Evolutionary conservation across 2,888 invertebrate genomes (phyloP), one percentile per base, ranked within the genome.

Genomic region (Macrosiphum euphorbiae): DNA sequence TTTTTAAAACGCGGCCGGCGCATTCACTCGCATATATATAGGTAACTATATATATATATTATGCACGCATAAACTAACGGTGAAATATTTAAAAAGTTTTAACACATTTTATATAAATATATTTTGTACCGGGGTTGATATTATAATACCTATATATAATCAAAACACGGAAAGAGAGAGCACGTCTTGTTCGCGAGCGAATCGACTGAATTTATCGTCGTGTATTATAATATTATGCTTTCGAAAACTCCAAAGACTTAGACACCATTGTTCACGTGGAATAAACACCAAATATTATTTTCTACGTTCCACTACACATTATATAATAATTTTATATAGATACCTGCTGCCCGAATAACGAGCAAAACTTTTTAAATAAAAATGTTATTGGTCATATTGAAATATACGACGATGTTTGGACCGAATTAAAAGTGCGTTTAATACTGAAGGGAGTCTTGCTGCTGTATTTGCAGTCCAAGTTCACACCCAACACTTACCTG

Each of bases 61-160:
- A 35, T 78, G n/a, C 20, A 20, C 20, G n/a, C 28, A 78, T 78
- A 78, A 35, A 78, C 20, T 78, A 78, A 78, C 35, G 35, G 20
- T 78, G 35, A 78, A 78, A 58, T 58, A 89, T 58, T 89, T 58
- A 28, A 58, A 58, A 58, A 89, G 58, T 89, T 89, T 61, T 58
- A 58, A 44, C 24, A 44, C 88, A 28, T 89, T 89, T 61, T 58
- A 89, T 58, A 44, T 1, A 44, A 58, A 35, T 50, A 50, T 50
- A 28, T 67, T 5, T n/a, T 16, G 7, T 78, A 67, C 16, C 67
- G 16, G 35, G 35, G 78, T 78, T 78, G 35, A 35, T 35, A 35
- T 26, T 35, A 55, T 55, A 11, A 47, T 47, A 47, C 44, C 44
- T 44, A 44, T 44, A 20, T 78, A 78, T 35, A 78, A 78, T 78